phyloP scores from a whole-genome alignment of 2,113 vertebrate genomes.

The Cololabis saira region DNA sequence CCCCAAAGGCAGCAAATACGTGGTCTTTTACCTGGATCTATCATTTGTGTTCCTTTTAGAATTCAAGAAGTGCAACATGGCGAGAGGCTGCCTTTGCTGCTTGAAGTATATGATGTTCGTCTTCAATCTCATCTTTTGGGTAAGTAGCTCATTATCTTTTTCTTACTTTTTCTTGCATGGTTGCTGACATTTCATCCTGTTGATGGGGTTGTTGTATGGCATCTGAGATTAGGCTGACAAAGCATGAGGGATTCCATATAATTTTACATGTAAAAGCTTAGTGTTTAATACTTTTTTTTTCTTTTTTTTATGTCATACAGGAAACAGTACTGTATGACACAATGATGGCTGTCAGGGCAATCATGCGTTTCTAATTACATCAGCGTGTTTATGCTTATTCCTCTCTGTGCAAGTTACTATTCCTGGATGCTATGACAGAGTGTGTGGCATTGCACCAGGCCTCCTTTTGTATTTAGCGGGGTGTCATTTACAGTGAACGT shows the following conservation, averaged over 20 bases:
- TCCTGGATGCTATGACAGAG: constrained; percentile 68
- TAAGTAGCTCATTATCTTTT: constrained; percentile 82
- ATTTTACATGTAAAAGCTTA: not conserved
- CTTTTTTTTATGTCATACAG: constrained; percentile 15
- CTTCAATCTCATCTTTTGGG: constrained; percentile 99
- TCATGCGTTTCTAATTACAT: constrained; percentile 70
- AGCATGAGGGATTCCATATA: not conserved
- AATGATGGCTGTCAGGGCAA: constrained; percentile 54
- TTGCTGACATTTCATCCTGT: constrained; percentile 1
- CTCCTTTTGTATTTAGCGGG: constrained; percentile 50
- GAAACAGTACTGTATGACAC: constrained; percentile 11
- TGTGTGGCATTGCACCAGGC: constrained; percentile 55
- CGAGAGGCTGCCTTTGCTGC: constrained; percentile 97
- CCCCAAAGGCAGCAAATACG: constrained; percentile 97
- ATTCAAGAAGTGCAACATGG: constrained; percentile 99
- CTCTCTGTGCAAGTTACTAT: constrained; percentile 67
- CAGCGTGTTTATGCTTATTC: constrained; percentile 62
- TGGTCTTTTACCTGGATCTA: constrained; percentile 99
- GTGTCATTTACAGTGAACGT: constrained; percentile 43
- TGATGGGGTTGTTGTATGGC: not conserved
- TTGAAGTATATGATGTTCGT: constrained; percentile 99
- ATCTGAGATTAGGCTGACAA: constrained; percentile 1
- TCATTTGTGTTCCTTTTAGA: constrained; percentile 99
- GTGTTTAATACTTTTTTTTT: not conserved
- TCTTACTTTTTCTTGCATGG: constrained; percentile 3